Evolutionary conservation across 2,888 invertebrate genomes (phyloP).

Genomic region (Gryllus longicercus): DNA sequence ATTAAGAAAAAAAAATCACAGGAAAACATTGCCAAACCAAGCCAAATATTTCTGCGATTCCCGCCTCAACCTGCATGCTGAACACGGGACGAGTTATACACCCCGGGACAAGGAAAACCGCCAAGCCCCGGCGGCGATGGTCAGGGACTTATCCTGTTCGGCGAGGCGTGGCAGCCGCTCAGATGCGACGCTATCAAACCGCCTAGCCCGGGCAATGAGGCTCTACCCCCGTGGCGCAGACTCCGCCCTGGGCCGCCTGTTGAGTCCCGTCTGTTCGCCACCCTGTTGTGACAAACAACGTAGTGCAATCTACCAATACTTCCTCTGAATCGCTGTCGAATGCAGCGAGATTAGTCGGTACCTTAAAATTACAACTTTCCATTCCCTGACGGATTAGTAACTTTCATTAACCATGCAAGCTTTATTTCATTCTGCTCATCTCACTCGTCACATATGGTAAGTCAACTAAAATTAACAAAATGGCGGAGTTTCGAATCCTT

Average conservation of each 20-base stretch:
- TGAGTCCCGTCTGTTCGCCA: neutral
- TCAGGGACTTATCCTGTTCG: slow-evolving; percentile 17
- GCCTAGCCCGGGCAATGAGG: neutral
- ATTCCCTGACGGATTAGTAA: too few species aligned
- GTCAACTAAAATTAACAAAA: too few species aligned
- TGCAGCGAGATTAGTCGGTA: too few species aligned
- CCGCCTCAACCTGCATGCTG: slow-evolving; percentile 2
- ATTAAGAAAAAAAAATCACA: neutral
- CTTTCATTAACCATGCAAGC: too few species aligned
- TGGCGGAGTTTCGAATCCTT: too few species aligned
- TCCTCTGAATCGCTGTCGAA: too few species aligned
- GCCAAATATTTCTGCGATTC: neutral
- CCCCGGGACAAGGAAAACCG: neutral
- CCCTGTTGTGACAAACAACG: slow-evolving; percentile 6
- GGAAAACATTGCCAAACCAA: slow-evolving; percentile 2
- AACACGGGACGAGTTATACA: neutral
- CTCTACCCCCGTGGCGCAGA: neutral
- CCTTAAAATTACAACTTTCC: too few species aligned
- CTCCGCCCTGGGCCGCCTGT: neutral
- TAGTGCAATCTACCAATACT: neutral
- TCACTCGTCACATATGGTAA: too few species aligned
- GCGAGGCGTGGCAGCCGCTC: neutral
- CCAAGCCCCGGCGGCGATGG: neutral
- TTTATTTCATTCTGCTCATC: too few species aligned
- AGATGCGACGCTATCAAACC: neutral